phyloP scores from a whole-genome alignment of 2,888 invertebrate genomes.

The Poecilobothrus nobilitatus region DNA sequence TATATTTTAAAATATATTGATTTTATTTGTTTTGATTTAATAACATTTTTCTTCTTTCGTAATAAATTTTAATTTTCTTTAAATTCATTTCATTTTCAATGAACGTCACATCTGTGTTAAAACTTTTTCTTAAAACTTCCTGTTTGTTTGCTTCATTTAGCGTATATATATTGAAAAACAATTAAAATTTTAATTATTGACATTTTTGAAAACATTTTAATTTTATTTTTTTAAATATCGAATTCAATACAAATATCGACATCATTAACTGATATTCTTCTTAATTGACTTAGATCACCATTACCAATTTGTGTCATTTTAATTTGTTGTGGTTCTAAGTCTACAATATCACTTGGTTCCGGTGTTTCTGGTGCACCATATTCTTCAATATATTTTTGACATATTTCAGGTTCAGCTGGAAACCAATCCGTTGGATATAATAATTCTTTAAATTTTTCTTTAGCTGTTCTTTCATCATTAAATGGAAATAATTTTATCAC shows the following conservation, averaged over 20 bases:
- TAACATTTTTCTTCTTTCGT: not conserved
- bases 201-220: not conserved
- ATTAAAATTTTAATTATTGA: not conserved
- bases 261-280: slow-evolving; percentile 5
- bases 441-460: slow-evolving; percentile 7
- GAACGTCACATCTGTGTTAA: no score
- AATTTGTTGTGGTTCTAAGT: not conserved
- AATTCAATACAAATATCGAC: slow-evolving; percentile 11
- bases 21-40: not conserved
- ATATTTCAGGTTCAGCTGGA: slow-evolving; percentile 6
- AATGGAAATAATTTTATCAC: slow-evolving; percentile 9
- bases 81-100: no score
- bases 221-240: slow-evolving; percentile 5
- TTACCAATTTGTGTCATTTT: slow-evolving; percentile 4
- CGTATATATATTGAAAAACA: no score
- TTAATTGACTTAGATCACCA: slow-evolving; percentile 11
- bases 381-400: slow-evolving; percentile 7
- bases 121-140: not conserved
- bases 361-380: slow-evolving; percentile 14
- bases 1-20: not conserved
- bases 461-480: not conserved
- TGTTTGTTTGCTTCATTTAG: no score
- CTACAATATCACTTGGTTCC: slow-evolving; percentile 9
- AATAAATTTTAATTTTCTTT: not conserved
- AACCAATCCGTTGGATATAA: slow-evolving; percentile 9